Evolutionary conservation across 2,888 invertebrate genomes (phyloP).

Genomic region (Eupithecia vulgata): DNA sequence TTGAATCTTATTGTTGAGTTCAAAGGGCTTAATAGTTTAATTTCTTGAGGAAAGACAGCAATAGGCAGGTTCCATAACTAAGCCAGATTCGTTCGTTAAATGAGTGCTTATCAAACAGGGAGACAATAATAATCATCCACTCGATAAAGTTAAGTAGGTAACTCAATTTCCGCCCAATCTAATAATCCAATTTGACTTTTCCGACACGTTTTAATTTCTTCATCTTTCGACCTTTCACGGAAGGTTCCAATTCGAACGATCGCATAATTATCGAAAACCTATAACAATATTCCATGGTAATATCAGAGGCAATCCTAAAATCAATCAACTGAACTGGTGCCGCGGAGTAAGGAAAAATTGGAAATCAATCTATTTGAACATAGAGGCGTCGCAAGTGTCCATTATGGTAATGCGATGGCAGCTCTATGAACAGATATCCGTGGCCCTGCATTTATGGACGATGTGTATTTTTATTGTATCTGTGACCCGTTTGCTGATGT

Average conservation of each 20-base stretch:
- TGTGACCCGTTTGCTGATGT: conserved; percentile 38
- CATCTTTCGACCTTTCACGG: conserved; percentile 28
- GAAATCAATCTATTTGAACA: conserved; percentile 63
- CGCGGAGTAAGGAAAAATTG: conserved; percentile 48
- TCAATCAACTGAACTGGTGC: conserved; percentile 38
- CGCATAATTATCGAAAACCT: conserved; percentile 40
- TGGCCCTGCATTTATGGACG: conserved; percentile 34
- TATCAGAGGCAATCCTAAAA: conserved; percentile 38
- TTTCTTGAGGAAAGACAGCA: not conserved
- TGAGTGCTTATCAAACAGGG: not conserved
- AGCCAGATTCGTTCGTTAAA: not conserved
- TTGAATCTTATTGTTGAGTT: not conserved
- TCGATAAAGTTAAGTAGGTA: conserved; percentile 6
- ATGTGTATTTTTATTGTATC: conserved; percentile 43
- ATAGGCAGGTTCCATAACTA: not conserved
- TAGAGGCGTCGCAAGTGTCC: conserved; percentile 59
- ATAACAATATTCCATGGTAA: conserved; percentile 21
- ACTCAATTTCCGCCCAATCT: conserved; percentile 18
- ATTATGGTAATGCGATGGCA: conserved; percentile 65
- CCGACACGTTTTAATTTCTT: conserved; percentile 35
- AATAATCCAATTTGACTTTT: conserved; percentile 17
- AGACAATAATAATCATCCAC: conserved; percentile 8
- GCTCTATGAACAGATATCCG: conserved; percentile 54
- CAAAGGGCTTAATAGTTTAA: not conserved
- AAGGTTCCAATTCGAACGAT: conserved; percentile 28